These are phyloP conservation scores for Sterrhoptilus dennistouni DNA, from an alignment of 2,113 vertebrate genomes.

Conservation along the genomic window DNA sequence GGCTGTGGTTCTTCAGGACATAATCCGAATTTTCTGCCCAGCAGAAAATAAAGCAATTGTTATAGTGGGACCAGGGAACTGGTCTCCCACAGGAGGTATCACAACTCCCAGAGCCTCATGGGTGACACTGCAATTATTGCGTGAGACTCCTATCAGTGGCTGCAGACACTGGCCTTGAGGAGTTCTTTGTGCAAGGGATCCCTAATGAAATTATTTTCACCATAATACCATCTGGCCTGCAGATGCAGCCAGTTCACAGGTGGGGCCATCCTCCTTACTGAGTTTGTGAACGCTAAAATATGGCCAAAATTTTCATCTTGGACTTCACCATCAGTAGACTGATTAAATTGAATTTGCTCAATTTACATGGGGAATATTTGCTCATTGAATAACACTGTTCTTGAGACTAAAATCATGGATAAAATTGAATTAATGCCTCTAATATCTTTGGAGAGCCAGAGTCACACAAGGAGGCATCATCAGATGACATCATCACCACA, in stretches of 20 bases:
- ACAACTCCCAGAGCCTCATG: neutral
- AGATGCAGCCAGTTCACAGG: neutral
- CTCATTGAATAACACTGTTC: neutral
- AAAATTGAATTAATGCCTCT: neutral
- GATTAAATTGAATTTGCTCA: neutral
- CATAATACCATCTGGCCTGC: too few relatives aligned
- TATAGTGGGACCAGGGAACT: neutral
- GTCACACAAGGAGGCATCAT: neutral
- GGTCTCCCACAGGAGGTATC: neutral
- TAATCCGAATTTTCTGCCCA: neutral
- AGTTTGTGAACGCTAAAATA: neutral
- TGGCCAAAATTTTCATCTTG: neutral
- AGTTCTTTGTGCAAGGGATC: neutral
- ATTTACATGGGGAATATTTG: neutral
- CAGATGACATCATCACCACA: neutral
- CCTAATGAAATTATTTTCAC: neutral
- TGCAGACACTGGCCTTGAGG: neutral
- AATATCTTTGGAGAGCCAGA: neutral
- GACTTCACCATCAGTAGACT: neutral
- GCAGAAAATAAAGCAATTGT: neutral
- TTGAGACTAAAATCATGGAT: neutral
- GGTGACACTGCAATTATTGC: neutral
- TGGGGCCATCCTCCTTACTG: neutral
- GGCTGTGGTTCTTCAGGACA: neutral
- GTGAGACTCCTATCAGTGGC: neutral